A percentile compares a stretch with the other conserved stretches of the same genome.
Evolutionary conservation across 2,797 vertebrate species (phyloP).

Genomic region (Scolopax bukidnonensis): DNA sequence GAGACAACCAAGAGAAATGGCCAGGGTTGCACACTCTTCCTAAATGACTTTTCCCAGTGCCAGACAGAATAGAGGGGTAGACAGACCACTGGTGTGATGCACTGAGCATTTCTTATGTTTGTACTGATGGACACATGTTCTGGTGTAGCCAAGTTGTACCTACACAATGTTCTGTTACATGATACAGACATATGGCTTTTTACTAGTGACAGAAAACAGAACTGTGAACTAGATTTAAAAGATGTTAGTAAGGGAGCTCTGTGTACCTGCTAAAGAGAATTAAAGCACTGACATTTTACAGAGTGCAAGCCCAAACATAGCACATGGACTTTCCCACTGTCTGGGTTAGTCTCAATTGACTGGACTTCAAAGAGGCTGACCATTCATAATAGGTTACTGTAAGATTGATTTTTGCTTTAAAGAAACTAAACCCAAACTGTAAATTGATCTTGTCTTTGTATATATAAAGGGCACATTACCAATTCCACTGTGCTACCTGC

Average conservation of each 20-base stretch:
- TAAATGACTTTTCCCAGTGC: background rate
- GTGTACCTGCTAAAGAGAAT: background rate
- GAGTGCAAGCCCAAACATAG: background rate
- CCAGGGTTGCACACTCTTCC: background rate
- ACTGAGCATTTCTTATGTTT: background rate
- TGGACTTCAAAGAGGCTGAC: background rate
- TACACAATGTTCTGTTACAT: background rate
- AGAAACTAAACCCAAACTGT: background rate
- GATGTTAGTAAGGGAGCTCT: background rate
- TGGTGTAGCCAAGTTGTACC: background rate
- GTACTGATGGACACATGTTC: rapidly evolving
- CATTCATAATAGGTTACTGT: background rate
- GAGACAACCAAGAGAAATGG: background rate
- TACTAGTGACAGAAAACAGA: background rate
- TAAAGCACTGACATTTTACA: background rate
- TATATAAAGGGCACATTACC: background rate
- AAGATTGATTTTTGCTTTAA: background rate
- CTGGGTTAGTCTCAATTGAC: background rate
- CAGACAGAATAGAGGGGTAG: background rate
- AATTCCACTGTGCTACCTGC: background rate
- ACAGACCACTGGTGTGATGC: background rate
- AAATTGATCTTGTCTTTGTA: background rate
- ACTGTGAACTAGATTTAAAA: background rate
- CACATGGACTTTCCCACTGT: background rate
- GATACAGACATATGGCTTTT: background rate